Evolutionary conservation across 1,140 invertebrate species (phyloP).

Genomic region (Geopemphigus sp.): DNA sequence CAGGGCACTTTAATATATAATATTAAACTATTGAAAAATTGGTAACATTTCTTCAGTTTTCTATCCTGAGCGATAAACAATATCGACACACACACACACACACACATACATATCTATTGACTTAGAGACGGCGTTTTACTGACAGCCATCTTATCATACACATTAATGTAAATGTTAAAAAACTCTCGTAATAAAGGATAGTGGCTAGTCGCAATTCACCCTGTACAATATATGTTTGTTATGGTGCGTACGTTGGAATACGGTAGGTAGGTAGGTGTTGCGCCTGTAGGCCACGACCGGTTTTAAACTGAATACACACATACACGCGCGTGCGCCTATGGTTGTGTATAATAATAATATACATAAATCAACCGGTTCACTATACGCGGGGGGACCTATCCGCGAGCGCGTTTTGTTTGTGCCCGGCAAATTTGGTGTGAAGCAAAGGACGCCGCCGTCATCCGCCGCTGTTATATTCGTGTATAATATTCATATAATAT

Average conservation of each 20-base stretch:
- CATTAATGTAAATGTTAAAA: slow-evolving; percentile 46
- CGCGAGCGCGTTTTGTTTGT: slow-evolving; percentile 43
- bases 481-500: neutral
- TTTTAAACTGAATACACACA: slow-evolving; percentile 5
- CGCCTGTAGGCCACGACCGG: slow-evolving; percentile 39
- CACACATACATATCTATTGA: neutral
- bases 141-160: neutral
- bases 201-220: neutral
- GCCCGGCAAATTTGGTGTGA: slow-evolving; percentile 44
- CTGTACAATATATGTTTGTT: neutral
- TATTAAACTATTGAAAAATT: too few relatives aligned
- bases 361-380: slow-evolving; percentile 46
- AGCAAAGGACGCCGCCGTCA: slow-evolving; percentile 45
- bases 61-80: too few relatives aligned
- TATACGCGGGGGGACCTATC: slow-evolving; percentile 11
- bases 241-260: slow-evolving; percentile 45
- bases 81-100: neutral
- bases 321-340: neutral
- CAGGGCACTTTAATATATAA: too few relatives aligned
- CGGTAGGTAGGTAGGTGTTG: slow-evolving; percentile 42
- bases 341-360: slow-evolving; percentile 29
- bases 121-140: neutral
- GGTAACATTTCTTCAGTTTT: too few relatives aligned
- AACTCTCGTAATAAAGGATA: slow-evolving; percentile 33
- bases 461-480: slow-evolving; percentile 17